A percentile compares a stretch with the other conserved stretches of the same genome.
Evolutionary conservation across 2,113 vertebrate species (phyloP).

Genomic region (Paedocypris sp.): DNA sequence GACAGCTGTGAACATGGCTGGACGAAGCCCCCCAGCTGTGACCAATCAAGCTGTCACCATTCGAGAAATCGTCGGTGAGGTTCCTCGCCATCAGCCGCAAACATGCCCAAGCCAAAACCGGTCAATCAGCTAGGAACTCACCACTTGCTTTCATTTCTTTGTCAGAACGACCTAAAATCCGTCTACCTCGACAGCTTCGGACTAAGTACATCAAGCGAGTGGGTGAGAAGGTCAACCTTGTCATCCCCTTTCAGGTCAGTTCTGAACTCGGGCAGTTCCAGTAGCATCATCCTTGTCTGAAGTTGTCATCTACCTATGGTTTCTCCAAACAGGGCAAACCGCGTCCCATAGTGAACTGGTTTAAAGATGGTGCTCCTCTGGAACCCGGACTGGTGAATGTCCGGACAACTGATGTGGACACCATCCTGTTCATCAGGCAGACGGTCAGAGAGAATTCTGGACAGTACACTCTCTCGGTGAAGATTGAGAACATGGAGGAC

Average conservation of each 20-base stretch:
- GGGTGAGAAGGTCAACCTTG: slow-evolving; percentile 75
- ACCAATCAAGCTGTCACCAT: slow-evolving; percentile 70
- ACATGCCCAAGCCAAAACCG: too few species aligned
- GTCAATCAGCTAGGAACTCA: too few species aligned
- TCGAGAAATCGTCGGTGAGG: slow-evolving; percentile 74
- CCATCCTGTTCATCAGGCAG: slow-evolving; percentile 77
- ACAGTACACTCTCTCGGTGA: slow-evolving; percentile 66
- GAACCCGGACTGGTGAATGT: slow-evolving; percentile 58
- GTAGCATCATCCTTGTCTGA: not conserved
- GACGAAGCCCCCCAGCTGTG: slow-evolving; percentile 63
- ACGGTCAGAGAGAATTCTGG: slow-evolving; percentile 69
- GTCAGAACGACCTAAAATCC: slow-evolving; percentile 81
- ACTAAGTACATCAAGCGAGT: slow-evolving; percentile 67
- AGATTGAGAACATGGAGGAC: slow-evolving; percentile 75
- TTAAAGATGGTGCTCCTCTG: slow-evolving; percentile 63
- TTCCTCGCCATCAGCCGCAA: not conserved
- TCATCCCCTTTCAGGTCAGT: slow-evolving; percentile 83
- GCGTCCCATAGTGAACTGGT: slow-evolving; percentile 70
- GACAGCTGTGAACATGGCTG: slow-evolving; percentile 70
- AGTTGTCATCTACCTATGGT: not conserved
- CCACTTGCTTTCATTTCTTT: not conserved
- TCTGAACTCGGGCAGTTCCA: too few species aligned
- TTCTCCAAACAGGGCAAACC: slow-evolving; percentile 69
- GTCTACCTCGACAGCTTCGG: slow-evolving; percentile 73
- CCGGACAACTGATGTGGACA: slow-evolving; percentile 66